Evolutionary conservation across 2,113 vertebrate species (phyloP).

Genomic region (Sinocyclocheilus anophthalmus): DNA sequence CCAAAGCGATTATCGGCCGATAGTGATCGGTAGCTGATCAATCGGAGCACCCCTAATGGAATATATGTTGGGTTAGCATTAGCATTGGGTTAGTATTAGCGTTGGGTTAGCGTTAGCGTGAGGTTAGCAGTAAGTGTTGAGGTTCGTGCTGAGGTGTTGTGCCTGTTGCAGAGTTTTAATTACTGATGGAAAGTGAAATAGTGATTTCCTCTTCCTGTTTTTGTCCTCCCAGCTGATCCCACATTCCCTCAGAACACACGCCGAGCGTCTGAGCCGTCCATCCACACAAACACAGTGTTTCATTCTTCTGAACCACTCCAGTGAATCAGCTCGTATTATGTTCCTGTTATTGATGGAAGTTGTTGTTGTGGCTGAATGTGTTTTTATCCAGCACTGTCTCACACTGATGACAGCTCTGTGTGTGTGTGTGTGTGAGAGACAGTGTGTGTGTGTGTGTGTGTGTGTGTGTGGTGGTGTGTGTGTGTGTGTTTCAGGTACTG

Average conservation of each 20-base stretch:
- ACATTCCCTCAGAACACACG: constrained; percentile 65
- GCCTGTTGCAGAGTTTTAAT: constrained; percentile 50
- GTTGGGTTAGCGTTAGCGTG: too few relatives aligned
- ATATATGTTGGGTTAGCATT: too few relatives aligned
- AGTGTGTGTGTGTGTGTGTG: too few relatives aligned
- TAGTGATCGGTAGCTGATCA: too few relatives aligned
- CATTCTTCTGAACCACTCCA: too few relatives aligned
- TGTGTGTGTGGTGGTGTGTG: not conserved
- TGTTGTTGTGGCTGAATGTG: constrained; percentile 45
- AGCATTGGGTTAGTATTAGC: too few relatives aligned
- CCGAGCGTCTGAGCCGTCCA: not conserved
- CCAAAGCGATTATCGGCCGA: too few relatives aligned
- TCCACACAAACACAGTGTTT: not conserved
- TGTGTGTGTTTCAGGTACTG: constrained; percentile 83
- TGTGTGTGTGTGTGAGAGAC: too few relatives aligned
- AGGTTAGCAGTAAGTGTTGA: not conserved
- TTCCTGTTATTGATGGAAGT: not conserved
- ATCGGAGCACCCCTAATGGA: too few relatives aligned
- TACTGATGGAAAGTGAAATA: constrained; percentile 71
- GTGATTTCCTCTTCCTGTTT: constrained; percentile 80
- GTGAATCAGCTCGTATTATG: not conserved
- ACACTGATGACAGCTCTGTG: not conserved
- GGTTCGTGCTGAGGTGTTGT: not conserved
- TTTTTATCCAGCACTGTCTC: not conserved
- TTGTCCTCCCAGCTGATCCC: constrained; percentile 74